Conservation (phyloP, 2,113 vertebrate species). For the Pteropus alecto region DNA sequence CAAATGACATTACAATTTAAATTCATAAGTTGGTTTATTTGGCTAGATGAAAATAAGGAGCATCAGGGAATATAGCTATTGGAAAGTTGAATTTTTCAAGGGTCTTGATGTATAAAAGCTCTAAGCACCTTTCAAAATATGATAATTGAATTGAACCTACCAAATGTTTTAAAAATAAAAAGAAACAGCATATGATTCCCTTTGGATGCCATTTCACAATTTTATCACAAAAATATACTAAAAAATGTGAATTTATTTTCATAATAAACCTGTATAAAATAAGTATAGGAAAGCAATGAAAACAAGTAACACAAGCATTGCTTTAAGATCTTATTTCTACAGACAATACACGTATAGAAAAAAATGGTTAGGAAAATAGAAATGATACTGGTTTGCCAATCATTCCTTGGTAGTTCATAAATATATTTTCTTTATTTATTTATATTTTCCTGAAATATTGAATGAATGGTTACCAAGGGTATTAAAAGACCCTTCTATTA, state of each 20-base stretch:
- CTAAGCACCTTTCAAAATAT: slow-evolving; percentile 48
- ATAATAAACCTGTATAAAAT: slow-evolving; percentile 35
- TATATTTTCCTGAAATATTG: slow-evolving; percentile 20
- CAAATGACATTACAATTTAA: slow-evolving; percentile 15
- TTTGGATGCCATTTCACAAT: slow-evolving; percentile 43
- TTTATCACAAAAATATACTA: slow-evolving; percentile 13
- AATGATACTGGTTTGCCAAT: not conserved
- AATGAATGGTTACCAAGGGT: slow-evolving; percentile 3
- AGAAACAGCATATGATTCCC: not conserved
- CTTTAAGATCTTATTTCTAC: not conserved
- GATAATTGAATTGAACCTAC: slow-evolving; percentile 49
- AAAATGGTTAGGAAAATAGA: not conserved
- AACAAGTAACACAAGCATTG: not conserved
- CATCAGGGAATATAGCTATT: not conserved
- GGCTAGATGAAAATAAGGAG: slow-evolving; percentile 17
- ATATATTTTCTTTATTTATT: not conserved
- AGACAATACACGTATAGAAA: not conserved
- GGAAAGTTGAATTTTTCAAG: slow-evolving; percentile 30
- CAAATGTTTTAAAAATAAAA: slow-evolving; percentile 29
- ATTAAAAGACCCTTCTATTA: slow-evolving; percentile 13
- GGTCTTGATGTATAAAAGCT: slow-evolving; percentile 7
- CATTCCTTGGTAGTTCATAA: not conserved
- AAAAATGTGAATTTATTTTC: slow-evolving; percentile 51
- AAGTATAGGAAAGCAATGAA: slow-evolving; percentile 30
- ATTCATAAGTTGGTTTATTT: slow-evolving; percentile 35